Evolutionary conservation across 2,888 invertebrate species (phyloP).

Genomic region (Lobophora halterata): DNA sequence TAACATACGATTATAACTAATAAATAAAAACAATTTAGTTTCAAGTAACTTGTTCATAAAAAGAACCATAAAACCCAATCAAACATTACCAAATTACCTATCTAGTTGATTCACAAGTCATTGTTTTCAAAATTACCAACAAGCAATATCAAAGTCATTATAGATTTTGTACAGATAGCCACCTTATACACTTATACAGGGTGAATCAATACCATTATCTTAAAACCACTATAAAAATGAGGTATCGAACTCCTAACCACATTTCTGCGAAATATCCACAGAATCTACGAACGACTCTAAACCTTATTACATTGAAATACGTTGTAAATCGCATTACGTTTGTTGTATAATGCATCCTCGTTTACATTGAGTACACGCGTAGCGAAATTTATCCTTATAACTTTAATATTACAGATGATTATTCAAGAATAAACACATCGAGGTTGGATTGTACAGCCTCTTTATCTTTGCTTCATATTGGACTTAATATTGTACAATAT

Average conservation of each 20-base stretch:
- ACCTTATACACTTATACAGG: slow-evolving; percentile 48
- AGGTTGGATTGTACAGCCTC: slow-evolving; percentile 9
- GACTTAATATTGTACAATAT: not conserved
- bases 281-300: slow-evolving; percentile 12
- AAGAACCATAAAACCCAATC: too few relatives aligned
- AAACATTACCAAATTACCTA: too few relatives aligned
- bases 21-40: too few relatives aligned
- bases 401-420: slow-evolving; percentile 24
- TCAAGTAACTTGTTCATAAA: too few relatives aligned
- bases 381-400: slow-evolving; percentile 28
- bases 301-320: slow-evolving; percentile 27
- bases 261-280: slow-evolving; percentile 52
- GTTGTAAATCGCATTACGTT: not conserved
- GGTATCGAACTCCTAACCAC: slow-evolving; percentile 52
- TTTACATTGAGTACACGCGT: slow-evolving; percentile 18
- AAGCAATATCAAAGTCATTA: slow-evolving; percentile 44
- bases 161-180: slow-evolving; percentile 56
- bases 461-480: not conserved
- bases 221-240: slow-evolving; percentile 76
- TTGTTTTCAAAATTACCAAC: slow-evolving; percentile 15
- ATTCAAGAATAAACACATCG: slow-evolving; percentile 21
- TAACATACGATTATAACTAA: too few relatives aligned
- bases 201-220: slow-evolving; percentile 79
- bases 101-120: not conserved
- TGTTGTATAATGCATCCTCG: slow-evolving; percentile 10